phyloP scores from a whole-genome alignment of 1,140 invertebrate species.

The Temnothorax longispinosus region DNA sequence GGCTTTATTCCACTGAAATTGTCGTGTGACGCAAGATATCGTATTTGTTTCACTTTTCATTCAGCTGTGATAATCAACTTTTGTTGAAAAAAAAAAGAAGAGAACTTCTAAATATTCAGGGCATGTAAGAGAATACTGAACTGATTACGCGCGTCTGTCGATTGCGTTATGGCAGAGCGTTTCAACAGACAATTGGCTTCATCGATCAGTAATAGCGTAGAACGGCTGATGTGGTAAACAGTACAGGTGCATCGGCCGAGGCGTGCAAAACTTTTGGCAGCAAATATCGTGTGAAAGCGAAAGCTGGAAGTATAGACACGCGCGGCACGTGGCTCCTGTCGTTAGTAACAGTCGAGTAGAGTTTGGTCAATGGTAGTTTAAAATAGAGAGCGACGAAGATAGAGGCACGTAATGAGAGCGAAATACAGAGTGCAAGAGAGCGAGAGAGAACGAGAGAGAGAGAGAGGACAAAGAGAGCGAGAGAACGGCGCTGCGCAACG shows the following conservation, averaged over 20 bases:
- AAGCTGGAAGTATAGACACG: slow-evolving; percentile 54
- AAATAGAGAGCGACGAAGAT: slow-evolving; percentile 75
- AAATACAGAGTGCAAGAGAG: slow-evolving; percentile 16
- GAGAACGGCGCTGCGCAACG: slow-evolving; percentile 49
- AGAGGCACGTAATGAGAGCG: slow-evolving; percentile 57
- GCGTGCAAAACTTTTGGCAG: slow-evolving; percentile 53
- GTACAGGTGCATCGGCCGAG: slow-evolving; percentile 26
- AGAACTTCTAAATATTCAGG: neutral
- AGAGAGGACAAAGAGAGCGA: neutral
- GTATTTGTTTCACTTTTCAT: neutral
- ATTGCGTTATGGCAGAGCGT: neutral
- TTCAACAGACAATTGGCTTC: neutral
- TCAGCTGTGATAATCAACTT: neutral
- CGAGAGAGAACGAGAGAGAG: slow-evolving; percentile 16
- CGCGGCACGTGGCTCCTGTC: slow-evolving; percentile 71
- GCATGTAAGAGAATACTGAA: neutral
- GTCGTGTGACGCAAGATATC: neutral
- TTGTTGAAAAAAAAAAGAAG: neutral
- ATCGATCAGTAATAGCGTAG: neutral
- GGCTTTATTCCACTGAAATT: neutral
- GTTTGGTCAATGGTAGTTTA: slow-evolving; percentile 81
- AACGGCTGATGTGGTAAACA: neutral
- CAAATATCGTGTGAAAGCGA: slow-evolving; percentile 63
- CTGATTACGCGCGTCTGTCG: neutral
- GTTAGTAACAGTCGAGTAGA: slow-evolving; percentile 81